Evolutionary conservation across 2,888 invertebrate genomes (phyloP).

Genomic region (Stenoptilia bipunctidactyla): DNA sequence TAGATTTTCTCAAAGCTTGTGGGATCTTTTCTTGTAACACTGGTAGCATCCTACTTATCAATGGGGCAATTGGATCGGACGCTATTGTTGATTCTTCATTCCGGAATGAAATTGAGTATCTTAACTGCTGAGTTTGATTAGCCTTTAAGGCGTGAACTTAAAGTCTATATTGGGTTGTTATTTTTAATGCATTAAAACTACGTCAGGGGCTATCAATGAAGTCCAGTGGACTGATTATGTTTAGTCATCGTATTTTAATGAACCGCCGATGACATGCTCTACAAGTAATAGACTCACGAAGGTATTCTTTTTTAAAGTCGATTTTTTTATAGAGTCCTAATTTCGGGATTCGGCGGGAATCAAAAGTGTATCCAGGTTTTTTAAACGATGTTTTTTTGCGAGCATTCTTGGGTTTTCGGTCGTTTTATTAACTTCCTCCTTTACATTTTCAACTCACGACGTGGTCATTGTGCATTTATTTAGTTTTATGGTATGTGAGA

Average conservation of each 20-base stretch:
- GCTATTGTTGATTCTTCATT: slow-evolving; percentile 61
- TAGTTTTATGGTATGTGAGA: too few relatives aligned
- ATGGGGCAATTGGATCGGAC: slow-evolving; percentile 66
- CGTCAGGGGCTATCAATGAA: slow-evolving; percentile 69
- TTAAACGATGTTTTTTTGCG: slow-evolving; percentile 25
- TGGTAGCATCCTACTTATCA: slow-evolving; percentile 67
- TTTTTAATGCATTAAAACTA: slow-evolving; percentile 51
- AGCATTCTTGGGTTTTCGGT: slow-evolving; percentile 37
- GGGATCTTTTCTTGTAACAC: slow-evolving; percentile 62
- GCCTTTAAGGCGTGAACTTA: too few relatives aligned
- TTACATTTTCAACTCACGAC: slow-evolving; percentile 20
- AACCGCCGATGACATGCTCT: slow-evolving; percentile 69
- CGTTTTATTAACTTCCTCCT: slow-evolving; percentile 36
- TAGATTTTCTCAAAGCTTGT: slow-evolving; percentile 45
- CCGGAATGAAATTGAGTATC: slow-evolving; percentile 25
- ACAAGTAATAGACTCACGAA: slow-evolving; percentile 65
- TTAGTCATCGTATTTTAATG: slow-evolving; percentile 70
- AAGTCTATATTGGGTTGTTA: too few relatives aligned
- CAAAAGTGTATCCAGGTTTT: neutral
- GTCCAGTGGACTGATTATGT: slow-evolving; percentile 66
- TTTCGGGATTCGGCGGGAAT: slow-evolving; percentile 31
- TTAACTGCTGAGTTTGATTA: too few relatives aligned
- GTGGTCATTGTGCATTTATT: neutral
- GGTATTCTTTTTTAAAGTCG: slow-evolving; percentile 66
- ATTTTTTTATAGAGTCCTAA: slow-evolving; percentile 41